phyloP scores from a whole-genome alignment of 2,113 vertebrate genomes.

The Microcebus lehilahytsara region DNA sequence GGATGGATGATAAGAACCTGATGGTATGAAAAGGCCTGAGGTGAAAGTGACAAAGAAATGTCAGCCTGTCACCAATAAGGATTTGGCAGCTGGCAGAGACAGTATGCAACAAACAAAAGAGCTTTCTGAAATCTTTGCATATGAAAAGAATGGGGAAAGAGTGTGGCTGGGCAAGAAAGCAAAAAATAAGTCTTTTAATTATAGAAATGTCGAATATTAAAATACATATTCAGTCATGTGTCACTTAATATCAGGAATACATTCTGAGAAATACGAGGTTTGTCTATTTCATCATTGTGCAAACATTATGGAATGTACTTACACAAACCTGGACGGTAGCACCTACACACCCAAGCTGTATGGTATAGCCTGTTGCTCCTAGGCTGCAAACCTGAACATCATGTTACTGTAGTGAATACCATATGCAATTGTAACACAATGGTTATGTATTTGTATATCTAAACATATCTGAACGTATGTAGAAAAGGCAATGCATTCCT shows the following conservation, averaged over 20 bases:
- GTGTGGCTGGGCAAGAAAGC: not conserved
- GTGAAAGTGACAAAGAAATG: not conserved
- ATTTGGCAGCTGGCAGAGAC: not conserved
- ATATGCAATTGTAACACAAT: not conserved
- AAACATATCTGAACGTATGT: not conserved
- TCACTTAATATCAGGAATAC: not conserved
- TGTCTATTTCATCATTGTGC: not conserved
- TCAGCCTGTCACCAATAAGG: not conserved
- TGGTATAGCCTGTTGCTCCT: not conserved
- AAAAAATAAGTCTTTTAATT: not conserved
- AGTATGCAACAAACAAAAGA: not conserved
- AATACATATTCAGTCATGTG: not conserved
- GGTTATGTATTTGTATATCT: not conserved
- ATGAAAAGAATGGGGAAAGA: not conserved
- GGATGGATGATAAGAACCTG: not conserved
- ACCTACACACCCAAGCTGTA: not conserved
- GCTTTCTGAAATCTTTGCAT: not conserved
- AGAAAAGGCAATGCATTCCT: not conserved
- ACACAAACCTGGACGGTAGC: not conserved
- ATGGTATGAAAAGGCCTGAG: not conserved
- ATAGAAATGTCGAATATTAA: not conserved
- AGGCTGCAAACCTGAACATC: not conserved
- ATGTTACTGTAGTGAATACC: not conserved
- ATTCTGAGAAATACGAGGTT: not conserved
- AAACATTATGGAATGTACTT: not conserved